Base-by-base conservation (phyloP, 2,888 invertebrate genomes). In the Acanthosoma haemorrhoidale region DNA sequence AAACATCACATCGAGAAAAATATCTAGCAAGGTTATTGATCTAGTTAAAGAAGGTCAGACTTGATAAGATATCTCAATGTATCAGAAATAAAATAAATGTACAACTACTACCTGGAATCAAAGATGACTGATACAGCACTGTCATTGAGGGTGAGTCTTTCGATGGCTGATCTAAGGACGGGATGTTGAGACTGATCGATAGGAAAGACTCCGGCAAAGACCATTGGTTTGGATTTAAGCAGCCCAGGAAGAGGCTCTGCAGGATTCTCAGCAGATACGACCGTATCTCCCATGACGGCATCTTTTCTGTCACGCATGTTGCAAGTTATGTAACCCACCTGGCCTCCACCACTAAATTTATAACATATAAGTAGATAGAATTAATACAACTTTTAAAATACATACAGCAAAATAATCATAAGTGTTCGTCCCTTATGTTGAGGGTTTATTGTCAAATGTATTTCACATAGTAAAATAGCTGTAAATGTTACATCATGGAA, bases 91-190 rank as follows among this genome's bases (percentile, higher is more conserved):
- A n/a, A n/a, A n/a, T n/a, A n/a, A n/a, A n/a, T n/a, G n/a, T n/a
- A n/a, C n/a, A n/a, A n/a, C n/a, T 1, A 11, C 74, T 81, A 92
- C 93, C 92, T 94, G 4, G 90, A 87, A 81, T 96, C 96, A 15
- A 87, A 79, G 39, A 83, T 83, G 4, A 94, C 83, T n/a, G 87
- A 85, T 4, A 98, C 96, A 71, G 93, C 95, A 5, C 93, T 90
- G 81, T 99, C 98, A 81, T 96, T 99, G 41, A 99, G 83, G n/a
- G 88, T 85, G 58, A 99, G 83, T 80, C 94, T 94, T 73, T 94
- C 94, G 68, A 99, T 89, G 11, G 98, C 93, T 77, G 83, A 86
- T 76, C 89, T 84, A 15, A 96, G 82, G 68, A 83, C 83, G 0
- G 85, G 78, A 78, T 90, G 89, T 77, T 95, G 90, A 0, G 93